Base-by-base conservation (phyloP, 2,797 vertebrate species). In the Parambassis ranga region DNA sequence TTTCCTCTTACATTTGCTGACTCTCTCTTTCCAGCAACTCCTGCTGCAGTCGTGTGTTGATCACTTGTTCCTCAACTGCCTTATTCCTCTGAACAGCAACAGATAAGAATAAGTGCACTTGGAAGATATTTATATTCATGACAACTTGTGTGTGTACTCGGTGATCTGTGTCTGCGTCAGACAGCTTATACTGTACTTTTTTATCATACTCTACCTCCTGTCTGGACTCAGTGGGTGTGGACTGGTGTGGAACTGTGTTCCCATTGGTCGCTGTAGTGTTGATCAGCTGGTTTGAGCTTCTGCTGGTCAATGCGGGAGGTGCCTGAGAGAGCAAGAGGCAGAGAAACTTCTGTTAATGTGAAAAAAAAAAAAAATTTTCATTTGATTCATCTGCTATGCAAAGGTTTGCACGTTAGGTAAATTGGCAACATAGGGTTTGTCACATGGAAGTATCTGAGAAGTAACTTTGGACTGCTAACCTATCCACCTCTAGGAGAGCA, bases 11-110 rank as follows among this genome's bases (percentile, higher is more conserved):
- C 96, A 92, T 96, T 86, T 97, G 93, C 31, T 95, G 76, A 0
- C 89, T 92, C 83, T 98, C 96, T 64, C 96, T 92, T 72, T 97
- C 94, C 36, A 95, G 81, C 55, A 98, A 87, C 37, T 95, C 94
- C 79, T 95, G 94, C 2, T 94, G 95, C 33, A 98, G 92, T 15
- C 95, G 93, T 50, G 88, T 92, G 84, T 95, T 97, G 68, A 97
- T 90, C 48, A 95, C 92, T 15, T 94, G 93, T 16, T 96, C 95
- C 67, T 94, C 94, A 0, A 89, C 80, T 76, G 92, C 69, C 64
- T 91, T 91, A 33, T 77, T 87, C 35, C 90, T 87, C 50, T 93
- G 83, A 33, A 20, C 0, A 78, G 85, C 89, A 89, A 10, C 0
- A 48, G 42, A n/a, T 47, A 0, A 56, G 7, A 57, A 27, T 7